A percentile compares a stretch with the other conserved stretches of the same genome.
phyloP scores from a whole-genome alignment of 1,140 invertebrate species.

The Steinernema khuongi region DNA sequence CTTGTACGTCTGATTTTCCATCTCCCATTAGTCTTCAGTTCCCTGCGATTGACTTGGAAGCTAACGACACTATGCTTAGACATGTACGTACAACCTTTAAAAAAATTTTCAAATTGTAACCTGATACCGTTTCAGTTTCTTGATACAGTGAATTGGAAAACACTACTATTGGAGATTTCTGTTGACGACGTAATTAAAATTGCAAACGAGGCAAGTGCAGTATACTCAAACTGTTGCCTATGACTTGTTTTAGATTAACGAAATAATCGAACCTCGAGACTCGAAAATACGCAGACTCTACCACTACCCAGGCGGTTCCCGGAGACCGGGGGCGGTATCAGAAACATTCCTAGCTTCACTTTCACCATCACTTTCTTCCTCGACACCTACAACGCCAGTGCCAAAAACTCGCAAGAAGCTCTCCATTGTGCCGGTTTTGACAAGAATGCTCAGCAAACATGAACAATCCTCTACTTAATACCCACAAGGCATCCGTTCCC shows the following conservation, averaged over 20 bases:
- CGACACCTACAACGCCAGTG: not conserved
- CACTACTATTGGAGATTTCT: conserved; percentile 1
- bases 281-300: conserved; percentile 19
- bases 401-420: not conserved
- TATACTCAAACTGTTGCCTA: not conserved
- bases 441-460: conserved; percentile 9
- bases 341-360: not conserved
- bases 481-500: too few species aligned
- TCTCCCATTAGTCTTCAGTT: conserved; percentile 1
- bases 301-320: not conserved
- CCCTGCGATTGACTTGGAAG: conserved; percentile 20
- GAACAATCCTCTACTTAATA: not conserved
- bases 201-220: conserved; percentile 8
- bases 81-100: not conserved
- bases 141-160: conserved; percentile 15
- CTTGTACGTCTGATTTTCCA: conserved; percentile 16
- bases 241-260: conserved; percentile 18
- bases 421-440: conserved; percentile 7
- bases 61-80: conserved; percentile 20
- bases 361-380: not conserved
- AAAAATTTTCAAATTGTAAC: not conserved
- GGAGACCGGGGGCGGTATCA: not conserved
- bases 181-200: conserved; percentile 20
- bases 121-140: conserved; percentile 21
- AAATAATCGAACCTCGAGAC: conserved; percentile 21